Conservation (phyloP, 2,888 invertebrate genomes). For the Tetragonisca angustula region DNA sequence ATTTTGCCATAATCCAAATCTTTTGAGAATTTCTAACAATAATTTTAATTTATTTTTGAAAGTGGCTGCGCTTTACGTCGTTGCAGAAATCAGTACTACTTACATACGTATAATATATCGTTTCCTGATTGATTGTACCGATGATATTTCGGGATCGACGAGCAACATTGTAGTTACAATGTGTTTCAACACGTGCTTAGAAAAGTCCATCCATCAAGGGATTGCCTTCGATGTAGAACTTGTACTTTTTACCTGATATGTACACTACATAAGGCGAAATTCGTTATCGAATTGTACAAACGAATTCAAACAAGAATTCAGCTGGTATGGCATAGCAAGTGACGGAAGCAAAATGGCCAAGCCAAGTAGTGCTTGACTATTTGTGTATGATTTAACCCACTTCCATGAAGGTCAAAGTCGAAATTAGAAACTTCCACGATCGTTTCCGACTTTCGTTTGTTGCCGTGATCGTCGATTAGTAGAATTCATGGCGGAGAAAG, state of each 20-base stretch:
- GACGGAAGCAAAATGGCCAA: conserved; percentile 50
- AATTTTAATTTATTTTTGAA: too few relatives aligned
- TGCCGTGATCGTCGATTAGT: conserved; percentile 47
- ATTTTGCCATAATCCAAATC: conserved; percentile 1
- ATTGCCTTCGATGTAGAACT: not conserved
- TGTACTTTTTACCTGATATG: too few relatives aligned
- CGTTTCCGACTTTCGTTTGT: conserved; percentile 74
- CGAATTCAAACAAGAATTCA: not conserved
- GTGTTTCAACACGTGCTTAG: not conserved
- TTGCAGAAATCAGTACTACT: not conserved
- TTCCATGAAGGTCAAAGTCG: conserved; percentile 70
- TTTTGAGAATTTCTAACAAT: too few relatives aligned
- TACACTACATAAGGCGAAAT: not conserved
- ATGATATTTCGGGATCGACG: not conserved
- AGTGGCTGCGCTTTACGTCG: too few relatives aligned
- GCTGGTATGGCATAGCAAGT: conserved; percentile 25
- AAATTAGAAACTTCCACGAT: conserved; percentile 76
- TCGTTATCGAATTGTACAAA: not conserved
- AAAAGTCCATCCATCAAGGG: not conserved
- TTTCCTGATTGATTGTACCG: not conserved
- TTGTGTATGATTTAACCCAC: conserved; percentile 68
- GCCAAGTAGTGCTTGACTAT: conserved; percentile 36
- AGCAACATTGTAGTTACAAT: not conserved
- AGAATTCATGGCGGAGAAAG: conserved; percentile 69
- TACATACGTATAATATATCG: not conserved